Conservation (phyloP, 2,113 vertebrate species). For the Emberiza fucata region DNA sequence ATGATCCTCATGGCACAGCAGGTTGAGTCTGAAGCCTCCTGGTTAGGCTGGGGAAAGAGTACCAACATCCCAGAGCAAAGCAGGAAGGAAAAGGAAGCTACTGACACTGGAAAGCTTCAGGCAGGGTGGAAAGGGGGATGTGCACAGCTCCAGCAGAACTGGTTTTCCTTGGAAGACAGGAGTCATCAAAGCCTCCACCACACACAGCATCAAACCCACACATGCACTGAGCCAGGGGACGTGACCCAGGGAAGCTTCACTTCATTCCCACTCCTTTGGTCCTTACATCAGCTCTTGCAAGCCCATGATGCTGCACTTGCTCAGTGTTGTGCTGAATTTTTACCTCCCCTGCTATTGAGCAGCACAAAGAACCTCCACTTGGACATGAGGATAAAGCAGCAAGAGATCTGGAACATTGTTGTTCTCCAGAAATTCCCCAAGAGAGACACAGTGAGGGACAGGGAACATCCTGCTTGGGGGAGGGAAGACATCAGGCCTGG, state of each 20-base stretch:
- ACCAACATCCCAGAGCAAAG: background rate
- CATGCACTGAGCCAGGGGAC: fast-evolving
- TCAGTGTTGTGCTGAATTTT: background rate
- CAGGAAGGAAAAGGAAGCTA: background rate
- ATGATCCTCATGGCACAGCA: background rate
- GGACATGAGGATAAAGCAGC: background rate
- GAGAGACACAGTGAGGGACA: background rate
- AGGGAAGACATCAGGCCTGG: background rate
- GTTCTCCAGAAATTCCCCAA: background rate
- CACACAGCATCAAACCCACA: background rate
- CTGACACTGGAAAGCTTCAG: background rate
- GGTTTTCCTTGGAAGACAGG: background rate
- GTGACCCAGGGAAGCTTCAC: background rate
- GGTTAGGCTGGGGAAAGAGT: background rate
- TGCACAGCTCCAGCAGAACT: background rate
- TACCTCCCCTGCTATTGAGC: background rate
- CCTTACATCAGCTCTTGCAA: background rate
- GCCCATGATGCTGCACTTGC: fast-evolving
- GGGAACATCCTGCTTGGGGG: background rate
- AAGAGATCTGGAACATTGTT: background rate
- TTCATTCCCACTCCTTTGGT: background rate
- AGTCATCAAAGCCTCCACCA: background rate
- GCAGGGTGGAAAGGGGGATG: background rate
- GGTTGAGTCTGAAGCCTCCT: background rate
- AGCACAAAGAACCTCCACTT: background rate